A percentile compares a stretch with the other conserved stretches of the same genome.
phyloP scores from a whole-genome alignment of 2,113 vertebrate species.

The Sebastes fasciatus region DNA sequence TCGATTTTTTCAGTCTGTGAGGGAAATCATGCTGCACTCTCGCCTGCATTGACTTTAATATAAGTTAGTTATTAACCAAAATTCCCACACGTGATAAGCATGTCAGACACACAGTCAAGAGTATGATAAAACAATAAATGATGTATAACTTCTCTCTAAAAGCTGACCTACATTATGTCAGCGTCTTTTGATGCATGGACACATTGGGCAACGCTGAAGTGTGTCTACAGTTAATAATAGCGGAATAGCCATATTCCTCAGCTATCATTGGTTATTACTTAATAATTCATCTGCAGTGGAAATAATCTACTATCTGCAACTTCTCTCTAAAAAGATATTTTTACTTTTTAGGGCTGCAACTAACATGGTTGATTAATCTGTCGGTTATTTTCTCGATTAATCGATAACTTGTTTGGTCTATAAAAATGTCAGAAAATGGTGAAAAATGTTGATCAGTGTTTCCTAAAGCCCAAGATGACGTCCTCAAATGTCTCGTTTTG shows the following conservation, averaged over 20 bases:
- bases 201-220: neutral
- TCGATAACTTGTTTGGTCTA: no score
- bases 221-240: neutral
- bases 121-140: neutral
- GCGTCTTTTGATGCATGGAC: neutral
- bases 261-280: neutral
- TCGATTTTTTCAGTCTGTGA: neutral
- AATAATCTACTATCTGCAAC: neutral
- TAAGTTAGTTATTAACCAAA: conserved; percentile 30
- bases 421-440: no score
- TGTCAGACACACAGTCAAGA: neutral
- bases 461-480: no score
- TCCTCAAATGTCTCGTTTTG: no score
- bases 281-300: neutral
- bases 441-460: no score
- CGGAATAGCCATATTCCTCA: neutral
- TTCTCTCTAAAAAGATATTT: neutral
- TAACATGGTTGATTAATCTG: no score
- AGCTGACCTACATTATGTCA: conserved; percentile 4
- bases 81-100: neutral
- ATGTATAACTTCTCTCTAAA: neutral
- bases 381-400: no score
- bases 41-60: neutral
- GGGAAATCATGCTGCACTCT: neutral
- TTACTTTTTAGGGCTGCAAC: neutral